Base-by-base conservation (phyloP, 2,888 invertebrate species). In the Ophion obscuratus region DNA sequence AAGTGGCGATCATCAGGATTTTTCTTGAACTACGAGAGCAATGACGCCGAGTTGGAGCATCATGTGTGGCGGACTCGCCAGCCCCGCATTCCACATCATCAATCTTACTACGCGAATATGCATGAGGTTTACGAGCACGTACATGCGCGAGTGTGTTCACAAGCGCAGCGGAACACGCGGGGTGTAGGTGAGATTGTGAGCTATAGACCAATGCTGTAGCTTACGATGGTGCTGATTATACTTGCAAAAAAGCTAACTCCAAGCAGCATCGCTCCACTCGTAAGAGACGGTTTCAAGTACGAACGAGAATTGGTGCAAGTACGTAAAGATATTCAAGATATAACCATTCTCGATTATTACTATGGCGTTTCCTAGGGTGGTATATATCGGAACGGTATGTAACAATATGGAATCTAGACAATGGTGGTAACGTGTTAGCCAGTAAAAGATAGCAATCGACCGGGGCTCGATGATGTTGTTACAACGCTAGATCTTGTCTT, bases 61-160 rank as follows among this genome's bases (percentile, higher is more conserved):
- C 87, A 83, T 84, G 87, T 79, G 82, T 79, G 74, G 74, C 74
- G 47, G 74, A 78, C 74, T 59, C 44, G 44, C 59, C 62, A 57
- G 75, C 73, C 67, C 53, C 79, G 84, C 81, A 87, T 87, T 88
- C 74, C 82, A 75, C 80, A 86, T 88, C 87, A 87, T 88, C 85
- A 83, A 87, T 88, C 88, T 86, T 87, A 77, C 70, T 59, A 74
- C 71, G 27, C 70, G 70, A 59, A 77, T 57, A 75, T 61, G 53
- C 73, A 75, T 40, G 61, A 77, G 75, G 68, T 77, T 40, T 71
- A 67, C 47, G 61, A 67, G 61, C 44, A 75, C 27, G 66, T 78
- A 66, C 57, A 36, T 53, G 68, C 73, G 77, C 71, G 44, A 75
- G 79, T 17, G 70, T 47, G 44, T 53, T 53, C 73, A 36, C 36